Evolutionary conservation across 2,113 vertebrate genomes (phyloP).

Genomic region (Odocoileus hemionus): DNA sequence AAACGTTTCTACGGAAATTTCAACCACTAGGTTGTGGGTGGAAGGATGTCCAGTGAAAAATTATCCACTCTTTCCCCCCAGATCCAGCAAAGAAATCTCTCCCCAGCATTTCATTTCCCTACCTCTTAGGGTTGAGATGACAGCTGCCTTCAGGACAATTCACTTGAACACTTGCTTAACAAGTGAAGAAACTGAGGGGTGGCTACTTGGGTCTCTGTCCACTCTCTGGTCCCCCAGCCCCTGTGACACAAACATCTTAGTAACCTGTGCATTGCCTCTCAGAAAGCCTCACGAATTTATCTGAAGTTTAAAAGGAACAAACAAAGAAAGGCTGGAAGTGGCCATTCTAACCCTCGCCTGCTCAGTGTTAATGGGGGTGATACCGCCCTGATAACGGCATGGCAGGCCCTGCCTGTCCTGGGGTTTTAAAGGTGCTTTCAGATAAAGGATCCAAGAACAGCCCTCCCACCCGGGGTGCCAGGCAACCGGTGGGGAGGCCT

Average conservation of each 20-base stretch:
- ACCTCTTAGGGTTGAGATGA: rapidly evolving
- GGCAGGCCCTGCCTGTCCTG: too few species aligned
- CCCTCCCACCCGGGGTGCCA: rapidly evolving
- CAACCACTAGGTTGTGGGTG: background rate
- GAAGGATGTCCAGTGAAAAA: background rate
- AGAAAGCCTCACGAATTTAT: background rate
- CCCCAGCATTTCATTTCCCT: rapidly evolving
- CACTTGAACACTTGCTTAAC: background rate
- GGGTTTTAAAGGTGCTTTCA: rapidly evolving
- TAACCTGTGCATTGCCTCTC: rapidly evolving
- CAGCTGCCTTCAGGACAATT: rapidly evolving
- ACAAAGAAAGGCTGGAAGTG: background rate
- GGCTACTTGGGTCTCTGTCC: too few species aligned
- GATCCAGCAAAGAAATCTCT: background rate
- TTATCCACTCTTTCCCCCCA: background rate
- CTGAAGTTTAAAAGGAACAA: background rate
- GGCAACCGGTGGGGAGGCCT: background rate
- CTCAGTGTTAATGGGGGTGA: rapidly evolving
- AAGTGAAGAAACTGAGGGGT: background rate
- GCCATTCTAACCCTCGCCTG: rapidly evolving
- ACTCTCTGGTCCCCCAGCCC: background rate
- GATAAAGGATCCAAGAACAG: background rate
- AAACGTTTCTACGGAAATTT: rapidly evolving
- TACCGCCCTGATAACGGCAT: rapidly evolving
- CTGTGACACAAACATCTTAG: background rate